A percentile compares a stretch with the other conserved stretches of the same genome.
phyloP scores from a whole-genome alignment of 1,140 invertebrate species.

The Hyles vespertilio region DNA sequence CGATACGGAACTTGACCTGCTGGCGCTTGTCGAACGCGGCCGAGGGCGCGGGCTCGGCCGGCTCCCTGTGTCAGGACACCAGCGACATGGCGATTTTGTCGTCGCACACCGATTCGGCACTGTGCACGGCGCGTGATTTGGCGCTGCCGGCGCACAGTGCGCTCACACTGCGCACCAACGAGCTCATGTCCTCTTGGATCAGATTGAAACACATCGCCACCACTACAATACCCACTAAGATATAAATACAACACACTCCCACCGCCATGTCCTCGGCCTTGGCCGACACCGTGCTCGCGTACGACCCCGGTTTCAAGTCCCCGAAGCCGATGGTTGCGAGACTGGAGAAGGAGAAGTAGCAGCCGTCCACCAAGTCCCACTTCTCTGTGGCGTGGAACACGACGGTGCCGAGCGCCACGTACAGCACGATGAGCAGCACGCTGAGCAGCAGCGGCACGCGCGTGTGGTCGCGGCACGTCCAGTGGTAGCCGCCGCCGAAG shows the following conservation, averaged over 20 bases:
- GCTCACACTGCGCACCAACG: conserved; percentile 78
- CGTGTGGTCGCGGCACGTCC: conserved; percentile 75
- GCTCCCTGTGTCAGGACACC: conserved; percentile 80
- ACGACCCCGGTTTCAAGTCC: conserved; percentile 84
- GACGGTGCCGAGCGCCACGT: conserved; percentile 93
- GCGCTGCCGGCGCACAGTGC: conserved; percentile 50
- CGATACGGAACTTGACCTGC: conserved; percentile 69
- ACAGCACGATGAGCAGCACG: conserved; percentile 90
- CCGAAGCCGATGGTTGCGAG: conserved; percentile 93
- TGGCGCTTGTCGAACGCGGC: conserved; percentile 62
- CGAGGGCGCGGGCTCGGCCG: conserved; percentile 54
- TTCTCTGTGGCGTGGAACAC: conserved; percentile 93
- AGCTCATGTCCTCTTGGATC: conserved; percentile 93
- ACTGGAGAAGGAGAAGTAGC: conserved; percentile 96
- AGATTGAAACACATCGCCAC: conserved; percentile 98
- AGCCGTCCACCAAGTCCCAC: conserved; percentile 94
- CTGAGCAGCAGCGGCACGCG: conserved; percentile 92
- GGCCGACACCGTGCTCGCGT: conserved; percentile 80
- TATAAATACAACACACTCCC: conserved; percentile 89
- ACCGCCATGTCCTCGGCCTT: conserved; percentile 86
- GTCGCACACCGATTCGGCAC: conserved; percentile 63
- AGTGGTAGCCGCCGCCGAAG: conserved; percentile 58
- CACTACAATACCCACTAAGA: conserved; percentile 95
- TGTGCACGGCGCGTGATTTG: conserved; percentile 59
- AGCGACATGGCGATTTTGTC: conserved; percentile 79